A percentile compares a stretch with the other conserved stretches of the same genome.
Conservation (phyloP, 2,113 vertebrate genomes). For the Esox niger region DNA sequence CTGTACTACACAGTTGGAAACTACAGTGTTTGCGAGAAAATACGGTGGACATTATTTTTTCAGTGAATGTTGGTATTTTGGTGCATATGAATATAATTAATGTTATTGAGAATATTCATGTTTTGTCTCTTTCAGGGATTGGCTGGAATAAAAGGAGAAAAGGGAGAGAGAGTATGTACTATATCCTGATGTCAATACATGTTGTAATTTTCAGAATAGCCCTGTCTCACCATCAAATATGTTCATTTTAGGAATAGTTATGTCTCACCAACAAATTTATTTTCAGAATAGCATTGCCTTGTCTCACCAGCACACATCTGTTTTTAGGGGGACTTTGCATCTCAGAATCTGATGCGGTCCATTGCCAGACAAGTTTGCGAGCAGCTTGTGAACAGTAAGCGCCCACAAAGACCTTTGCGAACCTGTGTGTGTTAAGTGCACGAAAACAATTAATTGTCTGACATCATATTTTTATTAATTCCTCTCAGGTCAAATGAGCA, state of each 20-base stretch:
- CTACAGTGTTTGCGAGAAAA: too few relatives aligned
- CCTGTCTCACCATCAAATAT: neutral
- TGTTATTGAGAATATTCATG: neutral
- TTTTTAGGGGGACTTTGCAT: conserved; percentile 89
- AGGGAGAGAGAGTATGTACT: conserved; percentile 89
- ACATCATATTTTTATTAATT: neutral
- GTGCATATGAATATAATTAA: neutral
- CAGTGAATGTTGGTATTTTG: neutral
- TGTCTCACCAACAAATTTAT: too few relatives aligned
- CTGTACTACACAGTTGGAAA: too few relatives aligned
- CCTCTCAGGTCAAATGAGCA: conserved; percentile 88
- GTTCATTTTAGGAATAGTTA: neutral
- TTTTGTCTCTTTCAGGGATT: conserved; percentile 75
- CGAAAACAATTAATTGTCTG: neutral
- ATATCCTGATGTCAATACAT: neutral
- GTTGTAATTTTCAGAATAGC: too few relatives aligned
- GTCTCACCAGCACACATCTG: conserved; percentile 31
- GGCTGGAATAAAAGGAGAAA: conserved; percentile 91
- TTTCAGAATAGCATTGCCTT: neutral
- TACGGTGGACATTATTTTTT: neutral
- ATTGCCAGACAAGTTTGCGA: conserved; percentile 99
- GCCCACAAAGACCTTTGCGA: neutral
- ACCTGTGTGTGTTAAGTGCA: neutral
- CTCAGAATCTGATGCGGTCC: conserved; percentile 96
- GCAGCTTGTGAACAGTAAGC: conserved; percentile 92